These are phyloP conservation scores for Standfussiana lucernea DNA, from an alignment of 2,888 invertebrate genomes.

Conservation along the genomic window DNA sequence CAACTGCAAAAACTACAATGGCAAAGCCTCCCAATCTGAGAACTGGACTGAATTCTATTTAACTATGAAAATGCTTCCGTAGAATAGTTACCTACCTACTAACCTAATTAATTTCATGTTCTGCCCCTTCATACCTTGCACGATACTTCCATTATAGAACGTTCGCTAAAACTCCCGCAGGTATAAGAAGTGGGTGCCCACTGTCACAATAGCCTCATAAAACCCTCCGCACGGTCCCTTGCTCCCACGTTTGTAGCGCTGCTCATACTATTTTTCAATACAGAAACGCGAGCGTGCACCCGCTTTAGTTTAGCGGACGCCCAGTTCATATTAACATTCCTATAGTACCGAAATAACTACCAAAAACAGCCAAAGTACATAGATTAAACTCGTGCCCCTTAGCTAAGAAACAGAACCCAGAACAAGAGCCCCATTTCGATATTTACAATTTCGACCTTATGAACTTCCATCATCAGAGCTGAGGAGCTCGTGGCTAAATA, in stretches of 20 bases:
- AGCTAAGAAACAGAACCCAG: neutral
- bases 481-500: too few species aligned
- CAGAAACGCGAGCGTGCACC: neutral
- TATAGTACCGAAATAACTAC: neutral
- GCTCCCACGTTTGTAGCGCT: neutral
- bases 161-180: neutral
- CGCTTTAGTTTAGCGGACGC: neutral
- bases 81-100: neutral
- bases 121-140: neutral
- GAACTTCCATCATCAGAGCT: conserved; percentile 5
- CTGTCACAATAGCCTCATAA: neutral
- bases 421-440: neutral
- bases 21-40: neutral
- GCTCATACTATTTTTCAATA: neutral
- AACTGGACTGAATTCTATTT: neutral
- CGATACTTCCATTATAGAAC: too few species aligned
- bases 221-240: too few species aligned
- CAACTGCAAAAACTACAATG: neutral
- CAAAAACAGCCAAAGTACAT: conserved; percentile 3
- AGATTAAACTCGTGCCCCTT: neutral
- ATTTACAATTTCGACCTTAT: conserved; percentile 17
- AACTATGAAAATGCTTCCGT: neutral
- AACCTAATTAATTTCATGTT: neutral
- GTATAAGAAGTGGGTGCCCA: neutral
- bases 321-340: neutral